phyloP scores from a whole-genome alignment of 2,113 vertebrate species.

The Gnathonemus echidnorhynchus region DNA sequence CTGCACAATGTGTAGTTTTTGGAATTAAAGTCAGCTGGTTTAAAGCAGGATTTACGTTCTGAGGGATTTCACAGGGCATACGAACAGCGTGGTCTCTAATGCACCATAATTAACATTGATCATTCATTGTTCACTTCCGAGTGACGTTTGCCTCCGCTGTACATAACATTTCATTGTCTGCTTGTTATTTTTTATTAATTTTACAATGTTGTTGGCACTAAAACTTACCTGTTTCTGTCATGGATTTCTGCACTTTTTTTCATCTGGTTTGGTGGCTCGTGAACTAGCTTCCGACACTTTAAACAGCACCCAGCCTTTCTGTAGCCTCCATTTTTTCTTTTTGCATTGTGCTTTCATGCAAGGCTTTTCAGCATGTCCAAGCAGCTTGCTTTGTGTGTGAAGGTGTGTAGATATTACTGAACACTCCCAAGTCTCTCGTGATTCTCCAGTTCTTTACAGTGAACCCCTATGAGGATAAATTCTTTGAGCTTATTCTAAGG shows the following conservation, averaged over 20 bases:
- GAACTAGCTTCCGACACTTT: background rate
- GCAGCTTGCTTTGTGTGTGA: background rate
- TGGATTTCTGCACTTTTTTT: background rate
- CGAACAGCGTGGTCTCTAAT: background rate
- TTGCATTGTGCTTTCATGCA: background rate
- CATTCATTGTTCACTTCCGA: background rate
- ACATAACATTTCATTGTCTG: background rate
- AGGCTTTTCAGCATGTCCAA: background rate
- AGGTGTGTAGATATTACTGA: background rate
- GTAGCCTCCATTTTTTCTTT: background rate
- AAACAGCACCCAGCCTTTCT: background rate
- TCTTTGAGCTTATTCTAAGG: background rate
- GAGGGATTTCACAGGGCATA: background rate
- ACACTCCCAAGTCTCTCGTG: background rate
- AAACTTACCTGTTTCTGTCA: background rate
- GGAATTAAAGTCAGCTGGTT: slow-evolving; percentile 14
- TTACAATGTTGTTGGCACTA: background rate
- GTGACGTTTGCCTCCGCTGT: background rate
- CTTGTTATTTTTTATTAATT: background rate
- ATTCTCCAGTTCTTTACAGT: background rate
- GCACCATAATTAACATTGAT: background rate
- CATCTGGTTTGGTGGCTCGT: background rate
- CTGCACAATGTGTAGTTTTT: slow-evolving; percentile 11
- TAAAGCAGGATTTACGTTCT: slow-evolving; percentile 16
- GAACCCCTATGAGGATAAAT: background rate